A percentile compares a stretch with the other conserved stretches of the same genome.
Evolutionary conservation across 2,888 invertebrate species (phyloP).

Genomic region (Caenorhabditis afra): DNA sequence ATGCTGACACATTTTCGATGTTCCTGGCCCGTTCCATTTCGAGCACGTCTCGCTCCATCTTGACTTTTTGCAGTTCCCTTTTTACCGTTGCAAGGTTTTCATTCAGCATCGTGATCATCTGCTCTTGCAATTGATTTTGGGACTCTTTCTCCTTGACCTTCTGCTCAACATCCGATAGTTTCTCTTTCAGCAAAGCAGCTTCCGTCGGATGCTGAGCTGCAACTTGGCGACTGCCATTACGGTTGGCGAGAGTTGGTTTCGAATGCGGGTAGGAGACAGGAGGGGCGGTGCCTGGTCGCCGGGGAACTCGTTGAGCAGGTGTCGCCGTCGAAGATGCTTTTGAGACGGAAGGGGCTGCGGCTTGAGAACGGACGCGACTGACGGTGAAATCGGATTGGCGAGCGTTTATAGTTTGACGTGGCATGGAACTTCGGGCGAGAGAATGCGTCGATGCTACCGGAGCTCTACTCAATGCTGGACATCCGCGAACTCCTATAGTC

Average conservation of each 20-base stretch:
- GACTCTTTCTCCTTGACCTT: background rate
- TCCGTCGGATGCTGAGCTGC: conserved; percentile 4
- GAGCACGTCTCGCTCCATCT: background rate
- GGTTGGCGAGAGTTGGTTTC: background rate
- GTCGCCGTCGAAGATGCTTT: no score
- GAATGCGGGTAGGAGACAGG: background rate
- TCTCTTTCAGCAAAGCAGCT: conserved; percentile 2
- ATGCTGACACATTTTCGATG: background rate
- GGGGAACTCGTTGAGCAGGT: no score
- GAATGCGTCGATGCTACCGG: background rate
- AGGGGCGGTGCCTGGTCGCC: no score
- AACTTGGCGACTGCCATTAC: background rate
- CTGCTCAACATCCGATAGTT: conserved; percentile 1
- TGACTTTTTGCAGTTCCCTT: background rate
- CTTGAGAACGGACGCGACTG: no score
- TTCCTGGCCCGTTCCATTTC: background rate
- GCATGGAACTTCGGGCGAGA: background rate
- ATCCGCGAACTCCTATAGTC: conserved; percentile 4
- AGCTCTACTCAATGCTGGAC: background rate
- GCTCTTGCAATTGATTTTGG: background rate
- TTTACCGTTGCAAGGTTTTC: background rate
- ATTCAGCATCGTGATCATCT: conserved; percentile 15
- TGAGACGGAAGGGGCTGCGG: no score
- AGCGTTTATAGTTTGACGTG: background rate
- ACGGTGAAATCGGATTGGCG: background rate